phyloP scores from a whole-genome alignment of 2,888 invertebrate genomes.

The Lasioglossum vierecki region DNA sequence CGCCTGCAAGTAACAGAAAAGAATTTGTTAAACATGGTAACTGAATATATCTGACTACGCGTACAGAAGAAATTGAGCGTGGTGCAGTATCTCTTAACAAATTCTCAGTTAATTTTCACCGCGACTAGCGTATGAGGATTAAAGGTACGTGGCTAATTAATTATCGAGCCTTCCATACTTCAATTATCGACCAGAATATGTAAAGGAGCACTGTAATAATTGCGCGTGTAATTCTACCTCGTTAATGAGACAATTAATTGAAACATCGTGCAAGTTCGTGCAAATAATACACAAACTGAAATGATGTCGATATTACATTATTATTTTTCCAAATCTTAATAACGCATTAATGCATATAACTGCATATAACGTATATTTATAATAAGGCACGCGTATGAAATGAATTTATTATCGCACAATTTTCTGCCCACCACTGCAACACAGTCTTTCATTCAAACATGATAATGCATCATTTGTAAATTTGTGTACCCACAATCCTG shows the following conservation, averaged over 20 bases:
- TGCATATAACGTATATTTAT: neutral
- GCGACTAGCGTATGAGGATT: neutral
- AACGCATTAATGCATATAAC: neutral
- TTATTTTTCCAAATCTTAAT: neutral
- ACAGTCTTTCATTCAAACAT: neutral
- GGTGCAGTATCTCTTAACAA: too few relatives aligned
- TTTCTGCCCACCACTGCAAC: neutral
- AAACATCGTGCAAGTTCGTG: neutral
- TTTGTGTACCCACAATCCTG: neutral
- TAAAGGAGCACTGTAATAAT: neutral
- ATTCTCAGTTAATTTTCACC: too few relatives aligned
- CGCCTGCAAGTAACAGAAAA: too few relatives aligned
- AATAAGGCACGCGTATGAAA: neutral
- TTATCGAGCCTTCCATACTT: neutral
- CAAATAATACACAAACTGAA: neutral
- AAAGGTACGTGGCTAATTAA: neutral
- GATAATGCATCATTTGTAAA: neutral
- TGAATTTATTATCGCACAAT: neutral
- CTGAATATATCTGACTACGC: neutral
- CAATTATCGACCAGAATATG: neutral
- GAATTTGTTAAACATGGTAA: too few relatives aligned
- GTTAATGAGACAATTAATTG: neutral
- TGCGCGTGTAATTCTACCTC: neutral
- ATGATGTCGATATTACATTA: neutral
- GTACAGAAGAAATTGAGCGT: too few relatives aligned